These are phyloP conservation scores for Epirrhoe tristata DNA, from an alignment of 2,888 invertebrate genomes.

Conservation along the genomic window DNA sequence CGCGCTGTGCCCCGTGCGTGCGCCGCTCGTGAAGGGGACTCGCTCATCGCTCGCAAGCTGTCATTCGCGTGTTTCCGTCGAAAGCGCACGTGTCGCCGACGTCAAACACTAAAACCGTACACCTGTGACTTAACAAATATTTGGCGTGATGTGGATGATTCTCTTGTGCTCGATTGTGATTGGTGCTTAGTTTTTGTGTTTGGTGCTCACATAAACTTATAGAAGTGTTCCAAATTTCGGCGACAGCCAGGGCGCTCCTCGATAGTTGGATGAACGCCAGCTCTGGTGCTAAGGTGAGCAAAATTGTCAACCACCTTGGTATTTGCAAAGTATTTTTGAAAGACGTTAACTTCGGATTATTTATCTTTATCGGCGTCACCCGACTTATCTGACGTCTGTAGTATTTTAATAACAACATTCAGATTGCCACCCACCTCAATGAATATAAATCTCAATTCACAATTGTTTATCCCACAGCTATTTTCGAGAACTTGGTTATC, in stretches of 20 bases:
- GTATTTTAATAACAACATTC: constrained; percentile 52
- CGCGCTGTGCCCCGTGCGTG: constrained; percentile 74
- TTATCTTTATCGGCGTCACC: constrained; percentile 59
- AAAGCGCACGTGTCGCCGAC: constrained; percentile 78
- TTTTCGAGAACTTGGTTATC: constrained; percentile 3
- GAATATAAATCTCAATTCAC: constrained; percentile 17
- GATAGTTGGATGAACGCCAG: constrained; percentile 84
- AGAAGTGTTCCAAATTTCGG: constrained; percentile 72
- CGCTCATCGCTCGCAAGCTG: constrained; percentile 60
- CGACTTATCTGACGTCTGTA: constrained; percentile 64
- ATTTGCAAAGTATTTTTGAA: constrained; percentile 52
- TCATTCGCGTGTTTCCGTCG: constrained; percentile 77
- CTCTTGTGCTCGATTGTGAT: constrained; percentile 64
- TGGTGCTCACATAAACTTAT: constrained; percentile 49
- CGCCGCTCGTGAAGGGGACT: constrained; percentile 72
- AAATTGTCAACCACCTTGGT: constrained; percentile 56
- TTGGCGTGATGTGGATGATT: constrained; percentile 78
- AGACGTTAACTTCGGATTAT: constrained; percentile 48
- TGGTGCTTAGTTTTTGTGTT: constrained; percentile 66
- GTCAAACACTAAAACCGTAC: constrained; percentile 64
- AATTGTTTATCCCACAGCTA: constrained; percentile 11
- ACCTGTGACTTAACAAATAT: constrained; percentile 79
- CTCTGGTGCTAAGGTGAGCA: constrained; percentile 79
- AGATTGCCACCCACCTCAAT: constrained; percentile 17
- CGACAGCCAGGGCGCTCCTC: constrained; percentile 76